Base-by-base conservation (phyloP, 2,113 vertebrate species). In the Rattus rattus region DNA sequence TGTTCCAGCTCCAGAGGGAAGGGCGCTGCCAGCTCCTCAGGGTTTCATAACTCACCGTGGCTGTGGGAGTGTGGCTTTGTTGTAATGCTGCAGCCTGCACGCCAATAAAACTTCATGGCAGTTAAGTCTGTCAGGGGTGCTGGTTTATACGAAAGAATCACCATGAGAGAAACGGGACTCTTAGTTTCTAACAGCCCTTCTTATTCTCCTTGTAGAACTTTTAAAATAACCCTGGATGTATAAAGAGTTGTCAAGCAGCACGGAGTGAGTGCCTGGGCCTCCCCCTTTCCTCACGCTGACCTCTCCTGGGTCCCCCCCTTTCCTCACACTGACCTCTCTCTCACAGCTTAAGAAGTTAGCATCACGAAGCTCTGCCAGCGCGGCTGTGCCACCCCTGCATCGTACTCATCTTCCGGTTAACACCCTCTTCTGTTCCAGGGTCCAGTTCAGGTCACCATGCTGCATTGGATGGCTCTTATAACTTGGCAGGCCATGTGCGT, bases 141-240 rank as follows among this genome's bases (percentile, higher is more conserved):
- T 88, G 95, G 94, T 88, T 96, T 94, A 72, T 85, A 72, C 33
- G 90, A 95, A 90, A 93, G 88, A 93, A 49, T 93, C 91, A 96
- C 1, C 47, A 67, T 83, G 91, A 91, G 89, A 59, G 94, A 90
- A 94, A 69, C 10, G 30, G 72, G 83, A 92, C 39, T 36, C 63
- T 85, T 43, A 79, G 80, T 93, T 85, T 90, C 65, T 72, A 90
- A 79, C 43, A 70, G 43, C 63, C n/a, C 80, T 90, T 90, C 52
- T 92, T 92, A 77, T 63, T 88, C 88, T 96, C 61, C 77, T 94
- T 86, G 39, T 69, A 36, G 91, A 91, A 86, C 77, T 87, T 94
- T 30, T n/a, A 79, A 87, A 94, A 39, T 73, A 67, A 81, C 65
- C 83, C 67, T 43, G 33, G 83, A 17, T 59, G 90, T 88, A 56